These are phyloP conservation scores for Hyaena hyaena DNA, from an alignment of 2,113 vertebrate genomes.

Conservation along the genomic window DNA sequence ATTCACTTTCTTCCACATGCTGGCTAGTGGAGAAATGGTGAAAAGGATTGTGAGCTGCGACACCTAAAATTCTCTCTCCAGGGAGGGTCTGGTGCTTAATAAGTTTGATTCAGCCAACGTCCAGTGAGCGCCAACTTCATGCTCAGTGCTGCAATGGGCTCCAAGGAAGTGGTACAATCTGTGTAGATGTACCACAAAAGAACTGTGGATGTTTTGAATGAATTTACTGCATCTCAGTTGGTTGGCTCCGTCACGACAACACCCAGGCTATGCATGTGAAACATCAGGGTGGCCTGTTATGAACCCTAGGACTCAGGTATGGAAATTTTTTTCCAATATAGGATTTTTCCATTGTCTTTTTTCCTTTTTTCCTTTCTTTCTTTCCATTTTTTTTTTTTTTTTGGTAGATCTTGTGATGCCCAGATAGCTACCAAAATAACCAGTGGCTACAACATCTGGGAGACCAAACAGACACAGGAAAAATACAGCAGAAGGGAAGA, in stretches of 20 bases:
- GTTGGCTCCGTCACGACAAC: background rate
- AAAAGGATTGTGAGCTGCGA: background rate
- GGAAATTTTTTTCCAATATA: slow-evolving; percentile 69
- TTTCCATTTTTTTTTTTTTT: slow-evolving; percentile 52
- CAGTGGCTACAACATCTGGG: slow-evolving; percentile 84
- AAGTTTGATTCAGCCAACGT: background rate
- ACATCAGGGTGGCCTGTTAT: background rate
- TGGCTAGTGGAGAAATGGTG: background rate
- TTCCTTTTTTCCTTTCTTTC: slow-evolving; percentile 30
- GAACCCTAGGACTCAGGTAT: slow-evolving; percentile 31
- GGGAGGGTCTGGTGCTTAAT: background rate
- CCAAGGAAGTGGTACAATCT: background rate
- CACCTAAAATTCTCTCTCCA: background rate
- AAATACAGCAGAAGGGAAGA: slow-evolving; percentile 85
- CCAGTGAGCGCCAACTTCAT: background rate
- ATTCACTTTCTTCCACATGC: background rate
- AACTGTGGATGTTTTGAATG: rapidly evolving
- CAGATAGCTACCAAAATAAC: slow-evolving; percentile 86
- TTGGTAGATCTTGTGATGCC: slow-evolving; percentile 72
- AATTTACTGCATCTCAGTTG: background rate
- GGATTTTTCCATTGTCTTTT: slow-evolving; percentile 83
- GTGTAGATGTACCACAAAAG: background rate
- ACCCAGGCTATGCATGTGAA: slow-evolving; percentile 37
- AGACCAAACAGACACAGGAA: slow-evolving; percentile 88
- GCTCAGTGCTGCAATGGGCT: rapidly evolving